Evolutionary conservation across 2,113 vertebrate species (phyloP), one percentile per base, ranked within the genome.

Genomic region (Aix galericulata): DNA sequence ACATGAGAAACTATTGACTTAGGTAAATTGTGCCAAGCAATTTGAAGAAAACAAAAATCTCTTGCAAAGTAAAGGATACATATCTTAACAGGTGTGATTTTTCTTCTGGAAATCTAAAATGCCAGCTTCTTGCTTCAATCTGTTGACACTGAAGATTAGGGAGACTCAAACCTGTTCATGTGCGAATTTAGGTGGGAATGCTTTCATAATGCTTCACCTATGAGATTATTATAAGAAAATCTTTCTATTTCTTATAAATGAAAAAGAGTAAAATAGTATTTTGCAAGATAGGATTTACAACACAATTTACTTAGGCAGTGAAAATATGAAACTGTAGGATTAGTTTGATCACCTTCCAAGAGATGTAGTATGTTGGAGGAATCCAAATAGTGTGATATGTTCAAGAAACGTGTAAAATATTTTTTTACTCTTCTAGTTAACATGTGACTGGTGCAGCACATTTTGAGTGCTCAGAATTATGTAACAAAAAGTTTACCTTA

Each of bases 401-500:
- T 93, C 68, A 73, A n/a, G 62, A 63, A 79, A 63, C 29, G 32
- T 18, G 32, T 36, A 71, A 59, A 68, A 81, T 25, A 38, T 1
- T 11, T 86, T 31, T 82, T 21, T 71, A 29, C 31, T 87, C 31
- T 71, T 60, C 32, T 71, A 53, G 42, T 13, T 93, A 82, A 64
- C 50, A 16, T 77, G 38, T 86, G 89, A 77, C 69, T 73, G 63
- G 74, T 86, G 46, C 60, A 81, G 73, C 38, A 44, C 48, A 67
- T 84, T 88, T 75, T 71, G 62, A 34, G 78, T 83, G 67, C 73
- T 89, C 75, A 82, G 26, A 87, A 86, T 92, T 86, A 82, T 14
- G 22, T 32, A 34, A 50, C 22, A 25, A 50, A 50, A 71, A 83
- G 32, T 50, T 86, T 84, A 31, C 59, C 36, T 29, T 81, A 29